Base-by-base conservation (phyloP, 2,797 vertebrate genomes). In the Halcyon leucocephala region DNA sequence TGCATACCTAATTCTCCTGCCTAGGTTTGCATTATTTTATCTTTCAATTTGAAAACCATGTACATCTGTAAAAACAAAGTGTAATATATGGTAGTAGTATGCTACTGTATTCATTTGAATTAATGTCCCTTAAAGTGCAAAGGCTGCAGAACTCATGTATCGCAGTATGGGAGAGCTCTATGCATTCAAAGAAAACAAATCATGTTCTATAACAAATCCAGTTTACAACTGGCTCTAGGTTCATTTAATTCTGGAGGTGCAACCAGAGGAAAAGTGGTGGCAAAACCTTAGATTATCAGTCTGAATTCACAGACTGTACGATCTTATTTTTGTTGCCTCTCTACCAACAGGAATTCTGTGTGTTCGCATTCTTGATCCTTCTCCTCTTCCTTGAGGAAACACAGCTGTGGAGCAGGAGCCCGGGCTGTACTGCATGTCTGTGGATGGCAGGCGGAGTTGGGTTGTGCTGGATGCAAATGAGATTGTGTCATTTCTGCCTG, bases 61-160 rank as follows among this genome's bases (percentile, higher is more conserved):
- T 66, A 78, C 96, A 97, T 97, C 94, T 97, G 95, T 96, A 96
- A 94, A 97, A 97, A 96, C 93, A 97, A 28, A 92, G 49, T 60
- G 44, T 83, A 95, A 82, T 96, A 86, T 78, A 24, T 85, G 66
- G 72, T 55, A 89, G 33, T 77, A 55, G 60, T 85, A 66, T 79
- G 66, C 60, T 71, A 11, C 81, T 86, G 93, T 89, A 87, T 97
- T 94, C 52, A 71, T 96, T 96, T 96, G 94, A 95, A 97, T 97
- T 96, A 87, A 96, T 93, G 76, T 85, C 78, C 69, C 66, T 90
- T 72, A 42, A 89, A 84, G 73, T 90, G 83, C 88, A 85, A 79
- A 86, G 79, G 69, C 51, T 92, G 84, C 95, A 95, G 89, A 86
- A 88, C 82, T 92, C 65, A 25, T 37, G 58, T 29, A 10, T n/a